Percentiles rank a stretch among this genome's conserved stretches.
Evolutionary conservation across 1,140 invertebrate species (phyloP).

Genomic region (Papilio machaon): DNA sequence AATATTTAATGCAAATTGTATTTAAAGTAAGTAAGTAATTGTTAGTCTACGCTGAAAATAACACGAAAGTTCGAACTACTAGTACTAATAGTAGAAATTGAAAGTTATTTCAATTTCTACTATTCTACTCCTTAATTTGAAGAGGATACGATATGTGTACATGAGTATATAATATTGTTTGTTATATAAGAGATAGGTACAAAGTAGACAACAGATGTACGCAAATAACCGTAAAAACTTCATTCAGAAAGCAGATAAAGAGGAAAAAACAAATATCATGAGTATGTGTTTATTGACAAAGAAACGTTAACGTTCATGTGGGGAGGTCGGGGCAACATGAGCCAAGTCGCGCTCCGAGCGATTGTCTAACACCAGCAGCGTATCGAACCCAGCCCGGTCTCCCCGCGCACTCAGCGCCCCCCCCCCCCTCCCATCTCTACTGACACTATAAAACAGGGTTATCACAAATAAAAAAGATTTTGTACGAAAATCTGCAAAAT

Average conservation of each 20-base stretch:
- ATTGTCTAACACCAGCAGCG: background rate
- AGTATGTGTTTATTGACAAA: slow-evolving; percentile 12
- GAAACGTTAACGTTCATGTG: background rate
- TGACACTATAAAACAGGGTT: background rate
- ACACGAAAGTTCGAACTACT: too few relatives aligned
- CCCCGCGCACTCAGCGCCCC: background rate
- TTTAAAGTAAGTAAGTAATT: too few relatives aligned
- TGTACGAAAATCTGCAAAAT: background rate
- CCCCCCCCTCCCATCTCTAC: background rate
- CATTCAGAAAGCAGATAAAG: background rate
- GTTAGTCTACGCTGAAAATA: too few relatives aligned
- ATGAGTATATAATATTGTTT: background rate
- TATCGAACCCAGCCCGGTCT: background rate
- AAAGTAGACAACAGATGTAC: background rate
- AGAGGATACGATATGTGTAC: background rate
- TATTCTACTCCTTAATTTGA: background rate
- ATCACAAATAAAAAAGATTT: background rate
- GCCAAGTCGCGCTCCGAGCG: background rate
- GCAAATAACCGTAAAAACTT: background rate
- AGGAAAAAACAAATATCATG: slow-evolving; percentile 1
- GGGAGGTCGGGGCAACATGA: background rate
- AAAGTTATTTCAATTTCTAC: background rate
- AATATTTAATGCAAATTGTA: too few relatives aligned
- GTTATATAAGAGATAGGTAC: background rate
- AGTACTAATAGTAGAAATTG: too few relatives aligned